phyloP scores from a whole-genome alignment of 1,140 invertebrate genomes.

The Drosophila albomicans region DNA sequence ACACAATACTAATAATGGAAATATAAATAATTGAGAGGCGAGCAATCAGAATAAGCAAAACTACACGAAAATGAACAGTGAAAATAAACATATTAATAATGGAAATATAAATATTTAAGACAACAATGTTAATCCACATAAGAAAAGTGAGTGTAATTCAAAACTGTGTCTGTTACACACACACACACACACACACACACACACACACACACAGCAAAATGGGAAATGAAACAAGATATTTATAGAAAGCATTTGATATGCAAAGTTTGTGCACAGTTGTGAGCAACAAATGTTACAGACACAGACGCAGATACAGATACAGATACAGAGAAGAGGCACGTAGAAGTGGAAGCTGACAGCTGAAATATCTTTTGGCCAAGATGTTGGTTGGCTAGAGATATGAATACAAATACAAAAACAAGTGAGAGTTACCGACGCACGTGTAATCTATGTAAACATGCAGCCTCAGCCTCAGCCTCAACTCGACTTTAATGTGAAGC shows the following conservation, averaged over 20 bases:
- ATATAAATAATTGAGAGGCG: too few species aligned
- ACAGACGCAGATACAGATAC: too few species aligned
- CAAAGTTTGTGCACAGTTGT: neutral
- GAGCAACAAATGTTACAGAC: neutral
- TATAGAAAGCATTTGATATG: conserved; percentile 10
- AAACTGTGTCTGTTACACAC: neutral
- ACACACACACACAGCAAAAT: neutral
- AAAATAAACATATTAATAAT: neutral
- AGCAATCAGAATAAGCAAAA: too few species aligned
- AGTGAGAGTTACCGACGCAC: neutral
- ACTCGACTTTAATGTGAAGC: conserved; percentile 15
- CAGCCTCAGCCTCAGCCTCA: neutral
- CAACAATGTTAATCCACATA: neutral
- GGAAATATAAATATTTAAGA: neutral
- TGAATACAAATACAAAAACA: neutral
- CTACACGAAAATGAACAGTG: neutral
- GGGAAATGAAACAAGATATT: conserved; percentile 11
- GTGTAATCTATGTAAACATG: neutral
- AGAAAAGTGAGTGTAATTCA: neutral
- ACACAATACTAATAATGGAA: too few species aligned
- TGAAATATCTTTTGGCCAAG: neutral
- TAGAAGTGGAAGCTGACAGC: neutral
- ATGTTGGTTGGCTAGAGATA: neutral
- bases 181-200: neutral
- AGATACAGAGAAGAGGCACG: neutral